These are phyloP conservation scores for Hemaris fuciformis DNA, from an alignment of 2,888 invertebrate genomes.

Conservation along the genomic window DNA sequence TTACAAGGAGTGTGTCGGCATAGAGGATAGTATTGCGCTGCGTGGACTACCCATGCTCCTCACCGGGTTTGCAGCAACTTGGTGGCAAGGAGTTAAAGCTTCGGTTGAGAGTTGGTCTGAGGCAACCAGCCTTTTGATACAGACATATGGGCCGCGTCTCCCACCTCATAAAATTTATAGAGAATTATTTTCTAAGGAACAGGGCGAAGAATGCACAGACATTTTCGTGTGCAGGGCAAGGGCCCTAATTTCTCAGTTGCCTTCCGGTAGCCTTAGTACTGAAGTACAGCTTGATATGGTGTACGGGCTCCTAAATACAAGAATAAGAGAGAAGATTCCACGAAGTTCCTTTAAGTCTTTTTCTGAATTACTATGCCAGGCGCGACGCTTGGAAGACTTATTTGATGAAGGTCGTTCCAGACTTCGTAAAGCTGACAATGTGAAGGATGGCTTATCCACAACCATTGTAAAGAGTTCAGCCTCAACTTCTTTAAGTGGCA, in stretches of 20 bases:
- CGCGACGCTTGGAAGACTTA: not conserved
- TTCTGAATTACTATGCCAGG: no score
- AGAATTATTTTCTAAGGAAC: not conserved
- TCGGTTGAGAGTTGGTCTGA: constrained; percentile 3
- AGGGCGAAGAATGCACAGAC: not conserved
- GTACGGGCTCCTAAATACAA: no score
- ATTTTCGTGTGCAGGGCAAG: no score
- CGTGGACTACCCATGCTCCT: constrained; percentile 25
- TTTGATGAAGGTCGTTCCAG: no score
- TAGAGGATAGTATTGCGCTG: constrained; percentile 21
- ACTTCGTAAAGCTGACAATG: no score
- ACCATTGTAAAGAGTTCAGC: not conserved
- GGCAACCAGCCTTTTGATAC: not conserved
- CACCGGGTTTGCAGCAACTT: constrained; percentile 25
- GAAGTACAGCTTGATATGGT: no score
- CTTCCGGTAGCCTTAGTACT: no score
- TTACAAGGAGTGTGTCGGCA: constrained; percentile 19
- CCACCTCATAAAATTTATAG: constrained; percentile 12
- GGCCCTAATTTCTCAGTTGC: no score
- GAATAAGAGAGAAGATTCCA: no score
- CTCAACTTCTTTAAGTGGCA: not conserved
- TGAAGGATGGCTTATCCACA: not conserved
- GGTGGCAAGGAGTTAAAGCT: constrained; percentile 18
- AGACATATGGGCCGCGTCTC: constrained; percentile 12
- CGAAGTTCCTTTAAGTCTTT: no score